Evolutionary conservation across 2,888 invertebrate genomes (phyloP), one percentile per base, ranked within the genome.

Genomic region (Hypena proboscidalis): DNA sequence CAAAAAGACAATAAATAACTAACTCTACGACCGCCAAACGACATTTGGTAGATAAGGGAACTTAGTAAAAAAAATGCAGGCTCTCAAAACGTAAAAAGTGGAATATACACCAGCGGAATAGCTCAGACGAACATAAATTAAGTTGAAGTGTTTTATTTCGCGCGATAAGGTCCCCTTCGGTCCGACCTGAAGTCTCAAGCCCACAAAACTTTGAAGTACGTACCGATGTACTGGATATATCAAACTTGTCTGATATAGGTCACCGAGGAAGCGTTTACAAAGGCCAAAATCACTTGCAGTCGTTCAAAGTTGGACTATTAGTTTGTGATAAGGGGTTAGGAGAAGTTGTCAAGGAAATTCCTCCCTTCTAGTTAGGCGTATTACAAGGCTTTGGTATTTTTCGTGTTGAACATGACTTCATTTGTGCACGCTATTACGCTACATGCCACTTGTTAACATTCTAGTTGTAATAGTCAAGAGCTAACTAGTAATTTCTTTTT

Each of bases 181-280:
- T 19, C 33, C 15, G 15, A 20, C 37, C 11, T 44, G 19, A 33
- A 37, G 26, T 56, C 35, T 32, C 52, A 74, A 80, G 68, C 81
- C 73, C 65, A 75, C 72, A 71, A 83, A n/a, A 84, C 64, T 83
- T 77, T 58, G 45, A 60, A 62, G 70, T 67, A 72, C 71, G 63
- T 58, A 60, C 66, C 57, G 25, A 74, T 73, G 73, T 59, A 71
- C 70, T 65, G 77, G 77, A 77, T 82, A 81, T 73, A 80, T 83
- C 80, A 81, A 85, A 84, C 67, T 85, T 85, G 84, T 84, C 84
- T 84, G 80, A 85, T 82, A 77, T 74, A 81, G 85, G 83, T 81
- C 79, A 74, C 70, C 58, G 68, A 67, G 60, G 64, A 77, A 75
- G 63, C 70, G 75, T 74, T 79, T 72, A 79, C 73, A 70, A 70